Evolutionary conservation across 2,797 vertebrate genomes (phyloP).

Genomic region (Lates japonicus): DNA sequence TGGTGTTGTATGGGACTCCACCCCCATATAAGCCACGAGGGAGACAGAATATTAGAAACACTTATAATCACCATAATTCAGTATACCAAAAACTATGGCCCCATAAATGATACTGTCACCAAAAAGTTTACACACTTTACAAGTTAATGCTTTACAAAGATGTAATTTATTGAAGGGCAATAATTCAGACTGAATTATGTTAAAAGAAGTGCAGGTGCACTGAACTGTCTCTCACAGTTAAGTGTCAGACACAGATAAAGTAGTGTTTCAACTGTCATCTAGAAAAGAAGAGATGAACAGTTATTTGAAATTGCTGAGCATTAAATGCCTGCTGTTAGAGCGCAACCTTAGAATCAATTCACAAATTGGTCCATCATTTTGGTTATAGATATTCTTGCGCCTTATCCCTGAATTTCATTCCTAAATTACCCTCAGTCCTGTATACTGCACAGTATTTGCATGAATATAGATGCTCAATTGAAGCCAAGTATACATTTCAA

Average conservation of each 20-base stretch:
- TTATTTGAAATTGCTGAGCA: neutral
- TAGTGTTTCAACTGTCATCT: neutral
- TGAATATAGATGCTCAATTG: neutral
- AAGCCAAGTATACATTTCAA: constrained; percentile 13
- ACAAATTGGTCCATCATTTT: neutral
- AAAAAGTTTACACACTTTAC: neutral
- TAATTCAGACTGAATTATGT: neutral
- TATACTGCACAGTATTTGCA: neutral
- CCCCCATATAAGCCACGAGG: neutral
- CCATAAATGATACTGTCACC: neutral
- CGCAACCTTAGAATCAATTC: constrained; percentile 7
- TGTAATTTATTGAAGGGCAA: neutral
- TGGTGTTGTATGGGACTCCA: neutral
- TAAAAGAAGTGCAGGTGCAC: neutral
- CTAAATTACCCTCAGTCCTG: constrained; percentile 3
- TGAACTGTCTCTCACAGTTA: neutral
- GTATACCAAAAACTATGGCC: neutral
- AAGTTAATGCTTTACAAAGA: neutral
- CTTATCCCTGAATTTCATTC: neutral
- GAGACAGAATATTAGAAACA: neutral
- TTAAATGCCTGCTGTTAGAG: constrained; percentile 19
- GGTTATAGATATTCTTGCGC: neutral
- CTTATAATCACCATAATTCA: neutral
- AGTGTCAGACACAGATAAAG: neutral
- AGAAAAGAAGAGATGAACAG: constrained; percentile 6